Evolutionary conservation across 2,888 invertebrate species (phyloP).

Genomic region (Cacoxenus indagator): DNA sequence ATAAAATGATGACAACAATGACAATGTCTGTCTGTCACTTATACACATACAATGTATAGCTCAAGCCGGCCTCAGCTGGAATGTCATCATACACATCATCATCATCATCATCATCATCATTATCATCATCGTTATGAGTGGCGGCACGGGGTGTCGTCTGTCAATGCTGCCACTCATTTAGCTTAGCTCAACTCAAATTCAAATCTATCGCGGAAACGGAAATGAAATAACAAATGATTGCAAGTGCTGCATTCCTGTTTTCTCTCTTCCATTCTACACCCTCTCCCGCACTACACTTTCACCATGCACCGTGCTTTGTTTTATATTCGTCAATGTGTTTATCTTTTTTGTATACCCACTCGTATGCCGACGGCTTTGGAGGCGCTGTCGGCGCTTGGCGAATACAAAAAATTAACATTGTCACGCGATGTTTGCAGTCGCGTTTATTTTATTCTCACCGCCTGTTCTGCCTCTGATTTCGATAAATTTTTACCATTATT

Average conservation of each 20-base stretch:
- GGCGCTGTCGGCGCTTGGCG: too few relatives aligned
- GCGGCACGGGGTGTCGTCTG: too few relatives aligned
- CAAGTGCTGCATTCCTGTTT: slow-evolving; percentile 15
- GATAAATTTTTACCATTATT: slow-evolving; percentile 17
- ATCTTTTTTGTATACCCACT: not conserved
- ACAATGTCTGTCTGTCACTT: slow-evolving; percentile 3
- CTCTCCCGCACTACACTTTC: not conserved
- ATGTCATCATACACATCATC: not conserved
- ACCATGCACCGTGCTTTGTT: not conserved
- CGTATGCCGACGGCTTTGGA: not conserved
- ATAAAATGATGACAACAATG: not conserved
- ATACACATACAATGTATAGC: too few relatives aligned
- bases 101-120: too few relatives aligned
- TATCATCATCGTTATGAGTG: too few relatives aligned
- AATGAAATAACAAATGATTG: slow-evolving; percentile 58
- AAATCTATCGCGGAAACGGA: slow-evolving; percentile 23
- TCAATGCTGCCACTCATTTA: not conserved
- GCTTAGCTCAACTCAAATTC: not conserved
- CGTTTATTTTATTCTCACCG: too few relatives aligned
- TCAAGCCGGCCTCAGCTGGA: not conserved
- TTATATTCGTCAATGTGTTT: not conserved
- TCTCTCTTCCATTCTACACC: not conserved
- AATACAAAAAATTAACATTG: slow-evolving; percentile 26
- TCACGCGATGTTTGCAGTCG: slow-evolving; percentile 49
- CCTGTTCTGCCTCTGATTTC: slow-evolving; percentile 10